Evolutionary conservation across 2,888 invertebrate genomes (phyloP).

Genomic region (Sesia apiformis): DNA sequence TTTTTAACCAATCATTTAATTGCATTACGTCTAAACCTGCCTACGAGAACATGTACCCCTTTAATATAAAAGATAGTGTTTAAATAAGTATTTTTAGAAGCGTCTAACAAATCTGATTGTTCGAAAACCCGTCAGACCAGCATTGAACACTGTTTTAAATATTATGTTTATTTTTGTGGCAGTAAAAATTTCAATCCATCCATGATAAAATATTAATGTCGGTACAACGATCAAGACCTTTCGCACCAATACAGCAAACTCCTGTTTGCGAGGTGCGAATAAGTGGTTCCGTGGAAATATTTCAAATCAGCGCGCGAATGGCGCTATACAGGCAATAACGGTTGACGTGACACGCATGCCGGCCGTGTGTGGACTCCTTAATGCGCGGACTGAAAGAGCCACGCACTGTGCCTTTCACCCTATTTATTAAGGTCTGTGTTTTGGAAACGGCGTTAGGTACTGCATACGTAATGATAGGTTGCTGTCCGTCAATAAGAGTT

Average conservation of each 20-base stretch:
- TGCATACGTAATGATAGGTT: not conserved
- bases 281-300: conserved; percentile 73
- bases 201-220: too few relatives aligned
- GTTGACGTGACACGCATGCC: conserved; percentile 63
- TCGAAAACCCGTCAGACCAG: too few relatives aligned
- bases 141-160: too few relatives aligned
- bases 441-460: conserved; percentile 22
- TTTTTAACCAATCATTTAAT: too few relatives aligned
- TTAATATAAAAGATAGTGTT: too few relatives aligned
- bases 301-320: conserved; percentile 65
- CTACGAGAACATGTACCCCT: too few relatives aligned
- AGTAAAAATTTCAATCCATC: too few relatives aligned
- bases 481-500: not conserved
- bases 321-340: conserved; percentile 62
- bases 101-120: too few relatives aligned
- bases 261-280: conserved; percentile 56
- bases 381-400: conserved; percentile 50
- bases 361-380: conserved; percentile 57
- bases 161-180: too few relatives aligned
- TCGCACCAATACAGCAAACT: conserved; percentile 12
- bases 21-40: too few relatives aligned
- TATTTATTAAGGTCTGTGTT: conserved; percentile 49
- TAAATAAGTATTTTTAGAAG: too few relatives aligned
- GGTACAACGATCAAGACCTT: conserved; percentile 36
- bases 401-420: conserved; percentile 42